These are phyloP conservation scores for Euzetes globulus DNA, from an alignment of 2,888 invertebrate genomes.

Conservation along the genomic window DNA sequence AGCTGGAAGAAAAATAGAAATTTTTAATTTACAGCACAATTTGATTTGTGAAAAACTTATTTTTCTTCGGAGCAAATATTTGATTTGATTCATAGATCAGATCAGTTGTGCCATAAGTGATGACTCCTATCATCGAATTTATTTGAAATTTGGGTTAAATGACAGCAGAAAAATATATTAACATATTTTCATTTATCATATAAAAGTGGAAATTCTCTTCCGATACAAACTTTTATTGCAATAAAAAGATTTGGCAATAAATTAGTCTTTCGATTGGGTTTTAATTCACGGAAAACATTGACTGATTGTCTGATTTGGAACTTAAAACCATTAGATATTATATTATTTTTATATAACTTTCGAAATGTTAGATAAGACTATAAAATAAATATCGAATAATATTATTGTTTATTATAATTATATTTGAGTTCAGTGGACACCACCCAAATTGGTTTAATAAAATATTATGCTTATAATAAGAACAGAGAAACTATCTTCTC, in stretches of 20 bases:
- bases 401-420: background rate
- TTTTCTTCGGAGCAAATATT: background rate
- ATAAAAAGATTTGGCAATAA: background rate
- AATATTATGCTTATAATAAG: background rate
- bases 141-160: constrained; percentile 6
- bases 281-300: too few species aligned
- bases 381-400: background rate
- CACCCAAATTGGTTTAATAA: background rate
- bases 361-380: background rate
- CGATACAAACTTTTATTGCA: background rate
- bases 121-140: background rate
- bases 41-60: background rate
- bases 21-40: background rate
- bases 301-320: too few species aligned
- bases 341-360: background rate
- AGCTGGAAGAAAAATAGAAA: background rate
- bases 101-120: background rate
- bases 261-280: background rate
- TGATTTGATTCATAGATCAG: background rate
- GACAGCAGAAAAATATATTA: background rate
- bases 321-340: background rate
- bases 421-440: constrained; percentile 5
- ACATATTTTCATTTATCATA: background rate
- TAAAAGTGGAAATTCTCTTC: background rate
- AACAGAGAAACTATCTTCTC: background rate